Evolutionary conservation across 2,888 invertebrate genomes (phyloP).

Genomic region (Drosophila heteroneura): DNA sequence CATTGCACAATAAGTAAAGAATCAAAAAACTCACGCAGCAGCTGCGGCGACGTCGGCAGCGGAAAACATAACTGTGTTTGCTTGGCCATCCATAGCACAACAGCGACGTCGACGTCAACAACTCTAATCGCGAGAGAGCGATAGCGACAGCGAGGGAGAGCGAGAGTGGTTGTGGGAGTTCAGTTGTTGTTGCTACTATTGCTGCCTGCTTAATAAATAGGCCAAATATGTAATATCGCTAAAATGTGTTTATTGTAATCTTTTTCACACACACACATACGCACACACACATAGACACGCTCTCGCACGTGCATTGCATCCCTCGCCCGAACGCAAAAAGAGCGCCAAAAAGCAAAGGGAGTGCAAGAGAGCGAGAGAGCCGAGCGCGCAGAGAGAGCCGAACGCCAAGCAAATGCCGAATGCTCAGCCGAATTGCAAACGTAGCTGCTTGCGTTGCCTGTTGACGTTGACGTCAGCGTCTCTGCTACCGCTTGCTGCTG

Average conservation of each 20-base stretch:
- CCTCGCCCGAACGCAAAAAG: conserved; percentile 50
- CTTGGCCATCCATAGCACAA: conserved; percentile 69
- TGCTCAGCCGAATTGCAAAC: conserved; percentile 10
- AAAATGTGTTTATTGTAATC: conserved; percentile 79
- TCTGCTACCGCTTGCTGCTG: conserved; percentile 18
- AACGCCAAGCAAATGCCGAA: conserved; percentile 25
- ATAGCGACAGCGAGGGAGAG: conserved; percentile 12
- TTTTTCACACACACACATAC: conserved; percentile 50
- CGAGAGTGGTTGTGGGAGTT: conserved; percentile 32
- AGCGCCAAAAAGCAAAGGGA: conserved; percentile 45
- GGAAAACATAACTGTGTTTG: conserved; percentile 76
- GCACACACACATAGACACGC: conserved; percentile 7
- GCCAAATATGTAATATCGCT: conserved; percentile 78
- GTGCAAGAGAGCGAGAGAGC: conserved; percentile 19
- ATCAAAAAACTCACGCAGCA: conserved; percentile 61
- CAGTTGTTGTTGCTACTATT: conserved; percentile 25
- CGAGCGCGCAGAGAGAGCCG: neutral
- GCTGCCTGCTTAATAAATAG: conserved; percentile 71
- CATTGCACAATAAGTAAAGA: conserved; percentile 81
- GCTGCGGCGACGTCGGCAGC: conserved; percentile 31
- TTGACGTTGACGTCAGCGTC: conserved; percentile 21
- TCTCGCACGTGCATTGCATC: conserved; percentile 75
- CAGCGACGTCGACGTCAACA: conserved; percentile 25
- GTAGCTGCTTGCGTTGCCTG: conserved; percentile 23
- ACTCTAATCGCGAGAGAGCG: conserved; percentile 39